Base-by-base conservation (phyloP, 2,888 invertebrate species). In the Platyscelio sp. region DNA sequence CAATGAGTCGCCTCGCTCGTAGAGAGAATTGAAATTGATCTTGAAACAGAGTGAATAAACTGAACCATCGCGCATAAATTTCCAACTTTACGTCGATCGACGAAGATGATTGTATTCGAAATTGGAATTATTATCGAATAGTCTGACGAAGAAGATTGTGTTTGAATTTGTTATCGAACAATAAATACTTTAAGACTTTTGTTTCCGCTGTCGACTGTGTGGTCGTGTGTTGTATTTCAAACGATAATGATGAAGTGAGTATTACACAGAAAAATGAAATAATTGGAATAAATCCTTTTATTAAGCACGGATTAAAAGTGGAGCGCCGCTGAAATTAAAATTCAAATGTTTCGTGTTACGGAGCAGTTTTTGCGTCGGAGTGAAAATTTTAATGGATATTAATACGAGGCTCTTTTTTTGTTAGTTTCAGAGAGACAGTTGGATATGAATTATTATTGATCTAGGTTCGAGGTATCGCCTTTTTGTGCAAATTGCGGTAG, bases 381-480 rank as follows among this genome's bases (percentile, higher is more conserved):
- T 63, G 54, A 75, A 75, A 54, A 63, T n/a, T 75, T 54, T 40
- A 75, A 75, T 65, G 26, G 63, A 49, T 75, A 75, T 75, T 75
- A 54, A 65, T 54, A 54, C n/a, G 43, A 29, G 40, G 22, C 61
- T 7, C n/a, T 24, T 54, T 63, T 75, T 63, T 63, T 51, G 22
- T 74, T 63, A 29, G 26, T 46, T 33, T 22, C 22, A 46, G 29
- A 22, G 54, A 46, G 51, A 72, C 38, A 51, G 65, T 63, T 15
- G n/a, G 54, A 27, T 56, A 75, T 75, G 75, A 75, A 75, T 65
- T 75, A 75, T 75, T 65, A n/a, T n/a, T n/a, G 65, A 75, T 75
- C 26, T 38, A n/a, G 11, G 75, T 65, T 46, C 43, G 26, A 65
- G 65, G 43, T 75, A 65, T 75, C 46, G 46, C 56, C n/a, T 56